A percentile compares a stretch with the other conserved stretches of the same genome.
Evolutionary conservation across 2,797 vertebrate species (phyloP).

Genomic region (Enteromius fasciolatus): DNA sequence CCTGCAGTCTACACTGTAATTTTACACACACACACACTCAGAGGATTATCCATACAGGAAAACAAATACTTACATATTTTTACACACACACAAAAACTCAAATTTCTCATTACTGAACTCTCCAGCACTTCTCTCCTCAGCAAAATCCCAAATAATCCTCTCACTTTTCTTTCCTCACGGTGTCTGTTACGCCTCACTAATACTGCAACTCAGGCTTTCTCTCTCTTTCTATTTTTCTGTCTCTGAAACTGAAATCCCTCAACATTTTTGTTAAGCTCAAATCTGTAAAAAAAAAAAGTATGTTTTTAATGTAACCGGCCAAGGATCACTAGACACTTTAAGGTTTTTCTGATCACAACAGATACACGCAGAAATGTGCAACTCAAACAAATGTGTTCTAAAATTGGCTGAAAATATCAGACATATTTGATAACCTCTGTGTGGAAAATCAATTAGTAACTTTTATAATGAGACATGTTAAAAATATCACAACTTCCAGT

Average conservation of each 20-base stretch:
- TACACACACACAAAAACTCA: slow-evolving; percentile 21
- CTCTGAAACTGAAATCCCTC: slow-evolving; percentile 8
- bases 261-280: background rate
- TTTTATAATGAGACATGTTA: background rate
- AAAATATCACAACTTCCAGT: background rate
- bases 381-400: no score
- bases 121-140: slow-evolving; percentile 37
- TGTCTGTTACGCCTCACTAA: background rate
- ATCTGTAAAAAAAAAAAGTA: no score
- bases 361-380: no score
- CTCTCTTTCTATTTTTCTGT: background rate
- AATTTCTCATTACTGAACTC: slow-evolving; percentile 44
- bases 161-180: slow-evolving; percentile 14
- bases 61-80: slow-evolving; percentile 19
- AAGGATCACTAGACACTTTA: no score
- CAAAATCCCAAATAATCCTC: slow-evolving; percentile 50
- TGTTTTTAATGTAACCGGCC: no score
- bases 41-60: background rate
- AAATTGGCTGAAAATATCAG: no score
- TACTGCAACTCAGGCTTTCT: slow-evolving; percentile 3
- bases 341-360: no score
- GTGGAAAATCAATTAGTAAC: background rate
- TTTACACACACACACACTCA: slow-evolving; percentile 32
- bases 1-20: slow-evolving; percentile 43
- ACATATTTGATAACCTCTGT: no score